Evolutionary conservation across 2,888 invertebrate genomes (phyloP).

Genomic region (Cephus runcator): DNA sequence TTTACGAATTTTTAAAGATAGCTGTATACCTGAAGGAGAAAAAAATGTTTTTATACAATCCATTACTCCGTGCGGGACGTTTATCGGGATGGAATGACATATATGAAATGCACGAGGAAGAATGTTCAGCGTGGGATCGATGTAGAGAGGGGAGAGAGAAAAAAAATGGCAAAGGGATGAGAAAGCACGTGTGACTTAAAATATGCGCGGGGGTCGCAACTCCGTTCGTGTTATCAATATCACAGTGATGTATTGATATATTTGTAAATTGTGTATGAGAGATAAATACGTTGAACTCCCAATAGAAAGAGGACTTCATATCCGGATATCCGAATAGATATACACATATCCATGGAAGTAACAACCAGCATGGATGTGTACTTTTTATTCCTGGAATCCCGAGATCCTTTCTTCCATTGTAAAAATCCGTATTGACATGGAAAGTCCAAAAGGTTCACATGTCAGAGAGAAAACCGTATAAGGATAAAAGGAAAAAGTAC

Average conservation of each 20-base stretch:
- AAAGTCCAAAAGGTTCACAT: not conserved
- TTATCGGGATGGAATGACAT: not conserved
- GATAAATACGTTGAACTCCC: conserved; percentile 6
- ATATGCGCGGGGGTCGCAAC: not conserved
- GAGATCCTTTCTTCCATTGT: not conserved
- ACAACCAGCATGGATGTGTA: not conserved
- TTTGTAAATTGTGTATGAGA: conserved; percentile 14
- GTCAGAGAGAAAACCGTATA: not conserved
- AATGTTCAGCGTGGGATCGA: not conserved
- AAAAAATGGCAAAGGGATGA: not conserved
- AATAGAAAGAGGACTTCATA: not conserved
- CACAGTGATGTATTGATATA: conserved; percentile 9
- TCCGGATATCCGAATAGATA: not conserved
- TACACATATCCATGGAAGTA: not conserved
- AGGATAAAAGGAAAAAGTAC: not conserved
- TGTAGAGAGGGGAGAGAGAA: not conserved
- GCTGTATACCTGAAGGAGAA: not conserved
- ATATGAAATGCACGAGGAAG: not conserved
- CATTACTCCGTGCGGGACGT: not conserved
- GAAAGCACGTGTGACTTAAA: not conserved
- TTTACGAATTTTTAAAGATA: not conserved
- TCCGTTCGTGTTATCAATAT: not conserved
- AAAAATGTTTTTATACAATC: not conserved
- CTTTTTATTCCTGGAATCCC: not conserved
- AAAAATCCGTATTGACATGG: not conserved